Conservation (phyloP, 1,140 invertebrate genomes). For the Lepidostoma basale region DNA sequence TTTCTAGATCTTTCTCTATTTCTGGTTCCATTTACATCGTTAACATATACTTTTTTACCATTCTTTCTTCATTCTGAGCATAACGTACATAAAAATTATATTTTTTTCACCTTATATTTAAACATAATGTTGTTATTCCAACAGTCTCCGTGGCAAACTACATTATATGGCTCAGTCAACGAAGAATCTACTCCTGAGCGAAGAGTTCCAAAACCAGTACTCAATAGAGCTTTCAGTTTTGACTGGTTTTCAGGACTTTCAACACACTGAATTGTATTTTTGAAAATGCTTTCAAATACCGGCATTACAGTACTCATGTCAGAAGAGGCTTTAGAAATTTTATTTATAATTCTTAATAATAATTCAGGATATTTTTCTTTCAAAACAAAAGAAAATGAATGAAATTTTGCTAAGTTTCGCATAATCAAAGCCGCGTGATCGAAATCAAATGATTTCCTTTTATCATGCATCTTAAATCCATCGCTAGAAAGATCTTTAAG, state of each 20-base stretch:
- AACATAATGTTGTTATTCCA: slow-evolving; percentile 65
- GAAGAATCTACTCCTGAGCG: background rate
- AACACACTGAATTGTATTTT: background rate
- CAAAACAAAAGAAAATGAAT: slow-evolving; percentile 52
- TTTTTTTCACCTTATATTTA: slow-evolving; percentile 51
- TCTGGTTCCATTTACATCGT: too few species aligned
- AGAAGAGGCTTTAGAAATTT: background rate
- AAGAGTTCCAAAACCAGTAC: background rate
- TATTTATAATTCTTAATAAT: slow-evolving; percentile 4
- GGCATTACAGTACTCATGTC: background rate
- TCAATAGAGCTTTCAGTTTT: background rate
- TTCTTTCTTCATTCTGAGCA: too few species aligned
- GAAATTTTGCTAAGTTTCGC: slow-evolving; percentile 62
- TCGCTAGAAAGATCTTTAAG: slow-evolving; percentile 61
- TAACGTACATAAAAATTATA: too few species aligned
- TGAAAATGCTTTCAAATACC: background rate
- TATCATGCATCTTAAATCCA: slow-evolving; percentile 63
- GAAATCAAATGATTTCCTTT: slow-evolving; percentile 57
- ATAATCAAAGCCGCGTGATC: slow-evolving; percentile 57
- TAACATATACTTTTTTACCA: too few species aligned
- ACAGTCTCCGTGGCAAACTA: slow-evolving; percentile 63
- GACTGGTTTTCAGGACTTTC: background rate
- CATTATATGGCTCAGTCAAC: slow-evolving; percentile 52
- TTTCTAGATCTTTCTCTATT: too few species aligned
- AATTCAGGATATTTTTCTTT: slow-evolving; percentile 19